Evolutionary conservation across 2,888 invertebrate genomes (phyloP).

Genomic region (Marronus borbonicus): DNA sequence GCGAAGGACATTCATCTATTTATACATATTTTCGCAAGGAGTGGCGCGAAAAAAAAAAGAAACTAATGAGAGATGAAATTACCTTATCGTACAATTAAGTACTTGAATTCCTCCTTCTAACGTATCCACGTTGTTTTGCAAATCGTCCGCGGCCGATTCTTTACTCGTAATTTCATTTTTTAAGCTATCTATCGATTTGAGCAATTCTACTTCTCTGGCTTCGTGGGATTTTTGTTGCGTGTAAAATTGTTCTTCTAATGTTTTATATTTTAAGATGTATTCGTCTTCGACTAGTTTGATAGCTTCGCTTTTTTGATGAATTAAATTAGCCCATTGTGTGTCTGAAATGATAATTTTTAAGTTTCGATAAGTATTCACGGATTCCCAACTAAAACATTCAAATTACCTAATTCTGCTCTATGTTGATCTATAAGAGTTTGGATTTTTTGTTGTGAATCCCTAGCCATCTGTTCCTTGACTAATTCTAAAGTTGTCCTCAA

Average conservation of each 20-base stretch:
- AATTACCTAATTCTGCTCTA: constrained; percentile 75
- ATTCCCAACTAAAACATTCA: too few relatives aligned
- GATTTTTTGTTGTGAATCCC: constrained; percentile 69
- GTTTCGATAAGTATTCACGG: not conserved
- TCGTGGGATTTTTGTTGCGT: constrained; percentile 68
- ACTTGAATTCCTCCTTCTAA: constrained; percentile 70
- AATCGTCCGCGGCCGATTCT: constrained; percentile 66
- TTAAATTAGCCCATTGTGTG: constrained; percentile 78
- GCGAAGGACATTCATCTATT: constrained; percentile 33
- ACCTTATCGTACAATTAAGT: constrained; percentile 60
- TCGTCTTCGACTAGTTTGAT: constrained; percentile 73
- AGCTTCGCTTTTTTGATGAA: constrained; percentile 73
- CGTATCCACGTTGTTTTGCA: constrained; percentile 69
- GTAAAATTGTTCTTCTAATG: constrained; percentile 69
- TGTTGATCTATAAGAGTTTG: constrained; percentile 74
- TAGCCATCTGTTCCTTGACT: constrained; percentile 72
- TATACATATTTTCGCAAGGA: constrained; percentile 3
- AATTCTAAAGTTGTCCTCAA: constrained; percentile 69
- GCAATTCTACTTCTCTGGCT: constrained; percentile 67
- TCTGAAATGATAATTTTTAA: constrained; percentile 68
- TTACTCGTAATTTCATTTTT: constrained; percentile 68
- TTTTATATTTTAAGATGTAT: constrained; percentile 72
- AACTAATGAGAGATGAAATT: constrained; percentile 30
- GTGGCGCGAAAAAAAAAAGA: not conserved
- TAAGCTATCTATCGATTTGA: constrained; percentile 68